Conservation (phyloP, 2,888 invertebrate genomes). For the Belgica antarctica region DNA sequence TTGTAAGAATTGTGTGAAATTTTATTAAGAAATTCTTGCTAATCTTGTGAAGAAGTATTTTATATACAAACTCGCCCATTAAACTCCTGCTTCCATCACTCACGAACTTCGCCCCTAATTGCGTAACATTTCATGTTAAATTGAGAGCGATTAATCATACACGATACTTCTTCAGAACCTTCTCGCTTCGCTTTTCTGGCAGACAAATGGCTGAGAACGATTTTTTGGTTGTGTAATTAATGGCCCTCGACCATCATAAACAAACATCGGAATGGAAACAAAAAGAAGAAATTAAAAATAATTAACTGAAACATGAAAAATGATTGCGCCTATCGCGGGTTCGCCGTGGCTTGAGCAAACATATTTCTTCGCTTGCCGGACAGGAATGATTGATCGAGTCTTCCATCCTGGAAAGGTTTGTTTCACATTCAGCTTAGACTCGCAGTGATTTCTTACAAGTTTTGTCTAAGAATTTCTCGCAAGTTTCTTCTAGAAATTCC, state of each 20-base stretch:
- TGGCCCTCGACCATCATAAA: slow-evolving; percentile 29
- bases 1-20: too few species aligned
- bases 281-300: slow-evolving; percentile 30
- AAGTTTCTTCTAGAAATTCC: not conserved
- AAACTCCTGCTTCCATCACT: not conserved
- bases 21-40: too few species aligned
- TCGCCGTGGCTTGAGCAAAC: slow-evolving; percentile 12
- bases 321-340: not conserved
- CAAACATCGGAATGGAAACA: slow-evolving; percentile 6
- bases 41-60: too few species aligned
- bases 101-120: not conserved
- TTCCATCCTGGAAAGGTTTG: not conserved
- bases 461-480: not conserved
- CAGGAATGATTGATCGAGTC: not conserved
- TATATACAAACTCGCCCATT: too few species aligned
- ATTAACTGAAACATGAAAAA: slow-evolving; percentile 32
- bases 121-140: not conserved
- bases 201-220: not conserved
- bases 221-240: slow-evolving; percentile 14
- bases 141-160: slow-evolving; percentile 3
- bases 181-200: not conserved
- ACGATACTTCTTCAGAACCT: not conserved
- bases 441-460: not conserved
- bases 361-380: not conserved
- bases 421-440: not conserved